Evolutionary conservation across 2,888 invertebrate species (phyloP), one percentile per base, ranked within the genome.

Genomic region (Camptogramma bilineatum): DNA sequence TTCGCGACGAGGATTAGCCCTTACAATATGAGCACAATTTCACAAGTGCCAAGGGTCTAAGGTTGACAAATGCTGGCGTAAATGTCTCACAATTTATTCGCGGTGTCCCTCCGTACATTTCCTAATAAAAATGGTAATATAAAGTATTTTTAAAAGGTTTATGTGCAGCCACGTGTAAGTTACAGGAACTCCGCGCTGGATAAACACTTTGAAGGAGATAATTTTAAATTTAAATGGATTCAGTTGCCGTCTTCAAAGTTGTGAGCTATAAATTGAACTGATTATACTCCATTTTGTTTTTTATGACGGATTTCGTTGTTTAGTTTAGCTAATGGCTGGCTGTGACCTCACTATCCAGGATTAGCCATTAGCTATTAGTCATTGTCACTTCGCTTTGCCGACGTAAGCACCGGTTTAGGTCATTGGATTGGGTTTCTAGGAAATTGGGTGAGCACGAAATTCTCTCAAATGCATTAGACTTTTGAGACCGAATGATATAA

Each of bases 11-110:
- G 90, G 91, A 91, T 91, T 90, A 91, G 90, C 87, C 91, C 85
- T 85, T 90, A 90, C 90, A 88, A 90, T 90, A 90, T 90, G 90
- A 91, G 90, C 84, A 88, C 88, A 86, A 88, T 91, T 91, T 87
- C 88, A 85, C 88, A 85, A 82, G 82, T 79, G 84, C 82, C 83
- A 84, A 81, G 87, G 84, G 87, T 84, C 80, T 81, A 78, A 79
- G 78, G 78, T 84, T 89, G 88, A 90, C 87, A 87, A 89, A 90
- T 88, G 81, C 82, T 69, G 72, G 77, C 74, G 79, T 81, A 80
- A 84, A 87, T 82, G 82, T 81, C 78, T 70, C 73, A 77, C 85
- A 82, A 88, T 89, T 87, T 87, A 85, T 87, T 78, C 78, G 76
- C 75, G 76, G 80, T 82, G 75, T 74, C 77, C 75, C 77, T 74